Evolutionary conservation across 2,888 invertebrate genomes (phyloP).

Genomic region (Cephonodes hylas): DNA sequence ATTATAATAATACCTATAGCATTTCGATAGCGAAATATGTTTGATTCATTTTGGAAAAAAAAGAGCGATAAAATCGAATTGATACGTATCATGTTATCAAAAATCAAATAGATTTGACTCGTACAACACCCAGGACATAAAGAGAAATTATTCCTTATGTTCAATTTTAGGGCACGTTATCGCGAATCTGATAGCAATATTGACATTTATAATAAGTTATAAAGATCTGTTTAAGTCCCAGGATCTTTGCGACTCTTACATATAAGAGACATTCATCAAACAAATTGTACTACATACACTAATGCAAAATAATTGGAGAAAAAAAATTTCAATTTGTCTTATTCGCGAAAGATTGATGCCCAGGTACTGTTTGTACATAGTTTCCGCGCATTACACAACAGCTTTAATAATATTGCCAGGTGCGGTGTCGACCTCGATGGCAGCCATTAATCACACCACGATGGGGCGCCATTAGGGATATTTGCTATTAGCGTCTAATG

Average conservation of each 20-base stretch:
- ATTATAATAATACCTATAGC: background rate
- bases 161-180: background rate
- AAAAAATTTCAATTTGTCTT: background rate
- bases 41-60: background rate
- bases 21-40: background rate
- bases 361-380: background rate
- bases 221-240: no score
- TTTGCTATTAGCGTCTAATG: constrained; percentile 25
- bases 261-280: background rate
- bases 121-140: no score
- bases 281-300: no score
- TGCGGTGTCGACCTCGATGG: constrained; percentile 30
- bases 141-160: background rate
- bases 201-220: no score
- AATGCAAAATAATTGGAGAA: background rate
- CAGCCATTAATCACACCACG: constrained; percentile 46
- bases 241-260: no score
- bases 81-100: no score
- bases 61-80: no score
- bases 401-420: constrained; percentile 36
- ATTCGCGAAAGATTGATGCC: background rate
- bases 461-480: constrained; percentile 28
- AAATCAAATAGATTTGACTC: no score
- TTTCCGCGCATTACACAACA: constrained; percentile 14
- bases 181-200: background rate